phyloP scores from a whole-genome alignment of 2,797 vertebrate genomes.

The Phrynocephalus forsythii region DNA sequence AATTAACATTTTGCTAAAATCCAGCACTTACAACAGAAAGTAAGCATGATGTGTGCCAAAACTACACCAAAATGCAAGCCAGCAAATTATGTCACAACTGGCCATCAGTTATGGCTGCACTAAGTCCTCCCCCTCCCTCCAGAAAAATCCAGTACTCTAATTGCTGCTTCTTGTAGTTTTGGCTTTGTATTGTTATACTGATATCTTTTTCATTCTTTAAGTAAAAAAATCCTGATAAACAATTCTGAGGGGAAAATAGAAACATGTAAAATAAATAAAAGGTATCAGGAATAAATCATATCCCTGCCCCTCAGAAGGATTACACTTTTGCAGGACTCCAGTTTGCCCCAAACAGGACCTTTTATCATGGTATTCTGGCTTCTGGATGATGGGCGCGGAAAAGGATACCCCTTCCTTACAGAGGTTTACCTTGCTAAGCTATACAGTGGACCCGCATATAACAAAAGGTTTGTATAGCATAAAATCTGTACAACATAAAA shows the following conservation, averaged over 20 bases:
- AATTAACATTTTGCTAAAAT: not conserved
- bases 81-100: not conserved
- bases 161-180: not conserved
- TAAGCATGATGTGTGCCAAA: not conserved
- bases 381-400: no score
- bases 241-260: not conserved
- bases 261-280: conserved; percentile 6
- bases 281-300: not conserved
- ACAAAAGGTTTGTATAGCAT: no score
- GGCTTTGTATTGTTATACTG: not conserved
- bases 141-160: not conserved
- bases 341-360: not conserved
- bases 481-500: no score
- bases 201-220: not conserved
- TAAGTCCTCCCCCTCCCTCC: no score
- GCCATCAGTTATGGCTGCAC: not conserved
- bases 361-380: no score
- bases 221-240: not conserved
- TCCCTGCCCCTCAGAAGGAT: not conserved
- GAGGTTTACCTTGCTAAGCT: no score
- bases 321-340: not conserved
- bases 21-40: not conserved
- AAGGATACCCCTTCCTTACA: no score
- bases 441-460: no score
- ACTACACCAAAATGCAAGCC: not conserved